phyloP scores from a whole-genome alignment of 2,888 invertebrate species.

The Oxytorus armatus region DNA sequence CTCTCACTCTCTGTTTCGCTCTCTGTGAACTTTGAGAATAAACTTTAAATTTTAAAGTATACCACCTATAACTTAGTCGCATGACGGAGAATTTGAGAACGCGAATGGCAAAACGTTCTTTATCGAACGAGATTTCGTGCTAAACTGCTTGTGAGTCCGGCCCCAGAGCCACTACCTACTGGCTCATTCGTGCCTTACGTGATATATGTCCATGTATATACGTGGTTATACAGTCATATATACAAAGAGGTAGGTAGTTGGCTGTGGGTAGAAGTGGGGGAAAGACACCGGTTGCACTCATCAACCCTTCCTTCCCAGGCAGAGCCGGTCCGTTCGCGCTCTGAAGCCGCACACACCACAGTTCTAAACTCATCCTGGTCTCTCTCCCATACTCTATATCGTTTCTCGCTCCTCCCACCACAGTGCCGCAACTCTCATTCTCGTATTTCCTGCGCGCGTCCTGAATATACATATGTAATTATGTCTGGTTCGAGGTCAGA shows the following conservation, averaged over 20 bases:
- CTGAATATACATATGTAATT: constrained; percentile 60
- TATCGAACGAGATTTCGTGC: constrained; percentile 81
- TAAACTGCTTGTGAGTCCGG: constrained; percentile 79
- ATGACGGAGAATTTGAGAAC: constrained; percentile 8
- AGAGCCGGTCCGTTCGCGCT: constrained; percentile 60
- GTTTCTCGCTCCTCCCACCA: constrained; percentile 41
- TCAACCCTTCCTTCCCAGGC: constrained; percentile 79
- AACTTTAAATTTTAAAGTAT: not conserved
- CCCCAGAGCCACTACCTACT: constrained; percentile 72
- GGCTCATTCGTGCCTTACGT: constrained; percentile 46
- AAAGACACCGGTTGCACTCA: constrained; percentile 84
- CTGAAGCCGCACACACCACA: constrained; percentile 62
- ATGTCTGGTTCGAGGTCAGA: constrained; percentile 35
- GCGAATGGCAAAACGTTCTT: constrained; percentile 70
- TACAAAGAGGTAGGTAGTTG: constrained; percentile 70
- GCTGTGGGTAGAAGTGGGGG: constrained; percentile 71
- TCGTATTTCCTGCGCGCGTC: constrained; percentile 41
- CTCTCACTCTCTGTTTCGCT: not conserved
- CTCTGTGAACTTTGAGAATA: not conserved
- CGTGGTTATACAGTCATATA: constrained; percentile 13
- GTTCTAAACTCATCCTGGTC: constrained; percentile 49
- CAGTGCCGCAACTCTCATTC: constrained; percentile 33
- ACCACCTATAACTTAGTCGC: not conserved
- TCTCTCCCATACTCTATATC: constrained; percentile 18
- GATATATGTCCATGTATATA: not conserved